Evolutionary conservation across 2,888 invertebrate species (phyloP).

Genomic region (Agonopterix heracliana): DNA sequence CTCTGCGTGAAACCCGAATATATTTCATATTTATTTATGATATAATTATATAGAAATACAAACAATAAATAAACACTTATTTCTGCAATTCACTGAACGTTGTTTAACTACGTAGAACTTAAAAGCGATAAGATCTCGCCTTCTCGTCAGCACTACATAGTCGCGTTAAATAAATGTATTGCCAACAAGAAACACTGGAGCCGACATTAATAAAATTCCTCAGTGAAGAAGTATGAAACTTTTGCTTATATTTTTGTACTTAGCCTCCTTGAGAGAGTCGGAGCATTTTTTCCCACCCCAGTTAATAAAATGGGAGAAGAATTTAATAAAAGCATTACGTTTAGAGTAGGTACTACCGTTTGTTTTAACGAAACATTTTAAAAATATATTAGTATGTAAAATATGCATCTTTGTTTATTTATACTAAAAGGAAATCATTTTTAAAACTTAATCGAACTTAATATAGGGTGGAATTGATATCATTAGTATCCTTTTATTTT

Average conservation of each 20-base stretch:
- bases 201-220: conserved; percentile 65
- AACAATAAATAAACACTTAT: too few relatives aligned
- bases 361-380: conserved; percentile 2
- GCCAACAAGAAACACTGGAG: conserved; percentile 41
- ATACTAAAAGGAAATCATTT: background rate
- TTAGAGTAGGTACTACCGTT: conserved; percentile 38
- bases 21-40: too few relatives aligned
- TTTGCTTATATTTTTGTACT: conserved; percentile 40
- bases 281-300: conserved; percentile 46
- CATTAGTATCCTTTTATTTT: too few relatives aligned
- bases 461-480: too few relatives aligned
- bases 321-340: conserved; percentile 70
- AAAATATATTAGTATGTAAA: conserved; percentile 16
- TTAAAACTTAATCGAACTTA: background rate
- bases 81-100: too few relatives aligned
- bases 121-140: too few relatives aligned
- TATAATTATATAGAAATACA: too few relatives aligned
- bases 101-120: too few relatives aligned
- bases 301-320: conserved; percentile 60
- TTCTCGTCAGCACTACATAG: too few relatives aligned
- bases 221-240: conserved; percentile 55
- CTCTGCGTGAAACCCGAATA: too few relatives aligned
- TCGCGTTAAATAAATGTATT: conserved; percentile 43
- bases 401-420: background rate
- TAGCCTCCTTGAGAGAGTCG: conserved; percentile 46